A percentile compares a stretch with the other conserved stretches of the same genome.
These are phyloP conservation scores for Taphrorychus bicolor DNA, from an alignment of 2,888 invertebrate genomes.

Conservation along the genomic window DNA sequence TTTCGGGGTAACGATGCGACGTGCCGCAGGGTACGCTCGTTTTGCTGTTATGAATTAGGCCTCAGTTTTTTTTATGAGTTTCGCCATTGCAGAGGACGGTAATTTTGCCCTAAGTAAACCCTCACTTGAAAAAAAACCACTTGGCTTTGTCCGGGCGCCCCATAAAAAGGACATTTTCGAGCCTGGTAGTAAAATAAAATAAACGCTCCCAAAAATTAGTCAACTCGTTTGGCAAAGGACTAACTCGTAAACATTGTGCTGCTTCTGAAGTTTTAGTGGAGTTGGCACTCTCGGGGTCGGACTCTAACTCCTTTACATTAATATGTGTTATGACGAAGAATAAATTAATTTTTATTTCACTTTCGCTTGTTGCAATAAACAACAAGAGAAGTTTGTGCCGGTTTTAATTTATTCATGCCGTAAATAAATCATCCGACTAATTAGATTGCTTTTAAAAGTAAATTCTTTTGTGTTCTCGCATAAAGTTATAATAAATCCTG, in stretches of 20 bases:
- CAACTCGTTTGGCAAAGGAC: conserved; percentile 12
- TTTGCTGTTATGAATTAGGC: neutral
- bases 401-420: neutral
- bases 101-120: neutral
- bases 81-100: neutral
- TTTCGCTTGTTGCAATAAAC: neutral
- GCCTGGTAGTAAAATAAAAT: conserved; percentile 8
- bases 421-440: neutral
- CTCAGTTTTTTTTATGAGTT: too few species aligned
- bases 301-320: neutral
- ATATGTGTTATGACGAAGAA: neutral
- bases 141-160: neutral
- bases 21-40: neutral
- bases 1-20: neutral
- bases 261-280: neutral
- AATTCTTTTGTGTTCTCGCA: neutral
- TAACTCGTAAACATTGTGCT: conserved; percentile 4
- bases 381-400: neutral
- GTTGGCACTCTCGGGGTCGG: neutral
- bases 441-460: neutral
- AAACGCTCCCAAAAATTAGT: conserved; percentile 9
- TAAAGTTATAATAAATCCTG: neutral
- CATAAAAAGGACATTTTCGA: conserved; percentile 4
- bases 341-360: neutral
- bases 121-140: neutral